These are phyloP conservation scores for Drosophila mulleri DNA, from an alignment of 2,888 invertebrate genomes.

Conservation along the genomic window DNA sequence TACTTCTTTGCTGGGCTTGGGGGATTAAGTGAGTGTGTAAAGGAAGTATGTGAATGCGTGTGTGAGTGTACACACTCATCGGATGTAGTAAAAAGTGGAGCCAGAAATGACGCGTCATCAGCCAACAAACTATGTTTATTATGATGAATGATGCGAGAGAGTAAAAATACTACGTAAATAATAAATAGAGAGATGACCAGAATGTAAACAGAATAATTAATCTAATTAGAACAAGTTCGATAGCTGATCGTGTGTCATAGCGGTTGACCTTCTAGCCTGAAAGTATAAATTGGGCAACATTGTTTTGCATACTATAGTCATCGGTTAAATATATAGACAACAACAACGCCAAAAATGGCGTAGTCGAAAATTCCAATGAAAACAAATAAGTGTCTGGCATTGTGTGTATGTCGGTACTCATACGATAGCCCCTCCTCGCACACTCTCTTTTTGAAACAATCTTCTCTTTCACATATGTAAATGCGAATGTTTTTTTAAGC, in stretches of 20 bases:
- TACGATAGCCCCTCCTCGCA: background rate
- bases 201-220: constrained; percentile 38
- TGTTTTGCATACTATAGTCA: constrained; percentile 56
- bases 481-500: constrained; percentile 66
- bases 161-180: constrained; percentile 18
- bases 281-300: constrained; percentile 42
- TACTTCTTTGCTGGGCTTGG: constrained; percentile 19
- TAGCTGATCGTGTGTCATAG: constrained; percentile 34
- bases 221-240: constrained; percentile 55
- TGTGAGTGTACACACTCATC: constrained; percentile 18
- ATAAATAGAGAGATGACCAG: constrained; percentile 12
- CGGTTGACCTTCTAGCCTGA: constrained; percentile 59
- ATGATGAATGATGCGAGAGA: constrained; percentile 43
- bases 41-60: constrained; percentile 45
- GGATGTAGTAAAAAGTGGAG: constrained; percentile 42
- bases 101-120: constrained; percentile 50
- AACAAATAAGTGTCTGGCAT: constrained; percentile 48
- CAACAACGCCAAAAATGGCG: constrained; percentile 57
- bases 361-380: constrained; percentile 60
- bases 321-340: constrained; percentile 43
- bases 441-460: background rate
- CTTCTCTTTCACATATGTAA: constrained; percentile 10
- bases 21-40: constrained; percentile 54
- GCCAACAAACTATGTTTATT: constrained; percentile 44
- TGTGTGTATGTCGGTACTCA: constrained; percentile 27